Evolutionary conservation across 2,797 vertebrate genomes (phyloP).

Genomic region (Rhynchonycteris naso): DNA sequence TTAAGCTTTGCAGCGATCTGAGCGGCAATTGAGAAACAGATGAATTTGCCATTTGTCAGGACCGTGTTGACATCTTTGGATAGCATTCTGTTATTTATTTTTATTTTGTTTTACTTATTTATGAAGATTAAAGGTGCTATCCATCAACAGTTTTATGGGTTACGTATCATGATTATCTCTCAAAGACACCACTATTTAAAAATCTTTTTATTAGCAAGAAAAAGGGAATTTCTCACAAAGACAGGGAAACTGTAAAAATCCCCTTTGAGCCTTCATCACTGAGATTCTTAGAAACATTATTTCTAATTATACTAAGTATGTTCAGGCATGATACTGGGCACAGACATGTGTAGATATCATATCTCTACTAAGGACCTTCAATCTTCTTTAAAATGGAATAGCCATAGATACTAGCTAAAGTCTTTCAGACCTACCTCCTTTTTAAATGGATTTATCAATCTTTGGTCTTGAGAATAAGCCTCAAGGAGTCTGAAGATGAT

Average conservation of each 20-base stretch:
- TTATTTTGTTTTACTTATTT: conserved; percentile 85
- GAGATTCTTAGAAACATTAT: background rate
- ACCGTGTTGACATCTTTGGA: conserved; percentile 86
- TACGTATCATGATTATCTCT: conserved; percentile 85
- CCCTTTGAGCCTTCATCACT: background rate
- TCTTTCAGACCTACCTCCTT: background rate
- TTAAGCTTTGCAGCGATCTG: conserved; percentile 83
- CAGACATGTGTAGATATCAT: background rate
- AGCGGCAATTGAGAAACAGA: conserved; percentile 84
- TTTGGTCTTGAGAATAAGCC: conserved; percentile 13
- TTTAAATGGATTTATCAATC: conserved; percentile 33
- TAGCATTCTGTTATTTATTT: conserved; percentile 84
- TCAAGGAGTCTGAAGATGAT: conserved; percentile 22
- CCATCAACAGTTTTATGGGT: conserved; percentile 86
- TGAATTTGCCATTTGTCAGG: conserved; percentile 87
- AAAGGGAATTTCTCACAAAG: conserved; percentile 62
- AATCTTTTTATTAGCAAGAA: conserved; percentile 80
- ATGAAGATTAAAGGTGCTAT: conserved; percentile 89
- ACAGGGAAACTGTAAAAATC: conserved; percentile 49
- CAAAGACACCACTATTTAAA: conserved; percentile 78
- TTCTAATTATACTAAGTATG: conserved; percentile 49
- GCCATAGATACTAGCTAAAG: background rate
- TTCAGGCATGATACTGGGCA: background rate
- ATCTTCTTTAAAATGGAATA: background rate
- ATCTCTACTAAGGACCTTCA: background rate